Evolutionary conservation across 2,113 vertebrate genomes (phyloP).

Genomic region (Picathartes gymnocephalus): DNA sequence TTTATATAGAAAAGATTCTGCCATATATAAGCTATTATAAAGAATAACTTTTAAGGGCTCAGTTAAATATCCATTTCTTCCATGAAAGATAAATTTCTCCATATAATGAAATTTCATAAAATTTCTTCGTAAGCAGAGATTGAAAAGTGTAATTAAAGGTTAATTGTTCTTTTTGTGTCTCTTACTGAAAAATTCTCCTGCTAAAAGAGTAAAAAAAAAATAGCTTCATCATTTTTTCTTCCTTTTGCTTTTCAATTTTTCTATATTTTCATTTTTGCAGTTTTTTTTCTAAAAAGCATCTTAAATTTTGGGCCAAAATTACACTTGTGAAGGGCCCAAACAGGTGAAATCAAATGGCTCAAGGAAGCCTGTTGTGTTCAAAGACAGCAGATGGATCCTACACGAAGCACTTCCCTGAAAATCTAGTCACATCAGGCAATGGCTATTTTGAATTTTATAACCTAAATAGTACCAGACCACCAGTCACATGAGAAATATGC

Average conservation of each 20-base stretch:
- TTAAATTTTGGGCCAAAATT: neutral
- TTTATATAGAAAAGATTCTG: neutral
- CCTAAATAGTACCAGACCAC: neutral
- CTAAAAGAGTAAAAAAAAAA: neutral
- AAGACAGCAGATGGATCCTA: neutral
- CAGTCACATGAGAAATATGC: conserved; percentile 2
- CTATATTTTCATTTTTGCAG: neutral
- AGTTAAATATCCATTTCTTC: neutral
- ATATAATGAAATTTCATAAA: neutral
- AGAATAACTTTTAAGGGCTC: neutral
- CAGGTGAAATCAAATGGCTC: accelerated
- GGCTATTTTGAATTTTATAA: neutral
- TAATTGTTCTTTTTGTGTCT: neutral
- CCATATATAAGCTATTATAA: neutral
- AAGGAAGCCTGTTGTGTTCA: neutral
- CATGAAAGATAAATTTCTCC: neutral
- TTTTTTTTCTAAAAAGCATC: neutral
- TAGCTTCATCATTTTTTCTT: neutral
- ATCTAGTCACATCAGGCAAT: neutral
- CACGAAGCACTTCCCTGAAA: neutral
- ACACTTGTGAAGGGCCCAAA: neutral
- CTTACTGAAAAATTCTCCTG: neutral
- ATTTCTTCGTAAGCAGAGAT: neutral
- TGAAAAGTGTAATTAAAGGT: neutral
- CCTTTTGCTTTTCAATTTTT: neutral